These are phyloP conservation scores for Pelobates fuscus DNA, from an alignment of 2,113 vertebrate genomes.

Conservation along the genomic window DNA sequence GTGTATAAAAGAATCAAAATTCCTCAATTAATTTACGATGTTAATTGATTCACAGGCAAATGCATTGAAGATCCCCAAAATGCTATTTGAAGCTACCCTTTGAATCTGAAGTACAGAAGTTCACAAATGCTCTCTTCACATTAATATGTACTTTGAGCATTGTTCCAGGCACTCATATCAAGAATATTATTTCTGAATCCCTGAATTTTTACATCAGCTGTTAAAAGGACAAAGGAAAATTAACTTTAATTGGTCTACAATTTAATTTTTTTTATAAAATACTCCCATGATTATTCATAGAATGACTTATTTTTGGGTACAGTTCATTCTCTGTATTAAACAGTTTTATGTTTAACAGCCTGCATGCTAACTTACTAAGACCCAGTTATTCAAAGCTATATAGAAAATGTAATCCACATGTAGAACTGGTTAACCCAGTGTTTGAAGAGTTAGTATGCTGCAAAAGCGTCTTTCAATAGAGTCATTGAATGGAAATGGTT, in stretches of 20 bases:
- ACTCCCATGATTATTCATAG: neutral
- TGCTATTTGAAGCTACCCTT: neutral
- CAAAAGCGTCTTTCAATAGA: neutral
- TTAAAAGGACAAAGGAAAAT: slow-evolving; percentile 23
- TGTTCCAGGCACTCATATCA: slow-evolving; percentile 12
- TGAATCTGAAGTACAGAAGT: slow-evolving; percentile 2
- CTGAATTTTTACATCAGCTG: neutral
- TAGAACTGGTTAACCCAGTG: too few species aligned
- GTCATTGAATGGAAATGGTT: neutral
- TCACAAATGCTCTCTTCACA: neutral
- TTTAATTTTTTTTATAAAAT: neutral
- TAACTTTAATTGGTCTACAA: neutral
- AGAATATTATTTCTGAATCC: slow-evolving; percentile 14
- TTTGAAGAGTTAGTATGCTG: too few species aligned
- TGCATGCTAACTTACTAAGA: too few species aligned
- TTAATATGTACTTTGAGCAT: slow-evolving; percentile 10
- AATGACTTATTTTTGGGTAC: neutral
- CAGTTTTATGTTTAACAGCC: too few species aligned
- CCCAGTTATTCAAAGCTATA: too few species aligned
- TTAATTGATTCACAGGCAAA: neutral
- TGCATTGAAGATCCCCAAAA: neutral
- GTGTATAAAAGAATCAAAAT: too few species aligned
- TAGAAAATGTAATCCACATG: too few species aligned
- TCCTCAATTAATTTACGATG: neutral
- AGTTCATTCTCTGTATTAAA: too few species aligned